Percentiles rank a stretch among this genome's conserved stretches.
Conservation (phyloP, 2,113 vertebrate genomes). For the Corythornis madagascariensis region DNA sequence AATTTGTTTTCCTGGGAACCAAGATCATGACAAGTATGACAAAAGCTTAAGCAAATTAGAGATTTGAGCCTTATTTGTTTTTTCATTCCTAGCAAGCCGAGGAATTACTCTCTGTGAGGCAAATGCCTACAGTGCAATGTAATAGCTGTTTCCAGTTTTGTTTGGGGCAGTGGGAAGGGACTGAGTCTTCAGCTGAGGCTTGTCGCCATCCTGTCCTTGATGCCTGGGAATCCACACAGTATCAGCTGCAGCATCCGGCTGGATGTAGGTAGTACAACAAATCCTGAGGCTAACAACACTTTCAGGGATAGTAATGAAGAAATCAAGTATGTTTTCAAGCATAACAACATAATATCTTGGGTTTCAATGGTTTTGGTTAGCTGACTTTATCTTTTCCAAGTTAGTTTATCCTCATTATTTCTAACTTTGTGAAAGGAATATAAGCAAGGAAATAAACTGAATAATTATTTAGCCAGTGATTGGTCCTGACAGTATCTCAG, state of each 20-base stretch:
- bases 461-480: neutral
- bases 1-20: neutral
- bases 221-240: neutral
- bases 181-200: neutral
- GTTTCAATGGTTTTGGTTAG: neutral
- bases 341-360: neutral
- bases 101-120: neutral
- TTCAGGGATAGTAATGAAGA: neutral
- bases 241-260: neutral
- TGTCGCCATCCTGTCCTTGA: neutral
- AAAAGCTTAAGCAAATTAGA: neutral
- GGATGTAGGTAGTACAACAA: neutral
- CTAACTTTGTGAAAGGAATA: neutral
- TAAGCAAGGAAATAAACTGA: neutral
- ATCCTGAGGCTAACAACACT: neutral
- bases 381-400: neutral
- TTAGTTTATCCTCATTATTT: neutral
- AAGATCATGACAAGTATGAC: neutral
- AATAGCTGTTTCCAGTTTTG: neutral
- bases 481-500: neutral
- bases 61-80: neutral
- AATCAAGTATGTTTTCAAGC: neutral
- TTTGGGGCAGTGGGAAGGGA: neutral
- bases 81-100: neutral
- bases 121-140: fast-evolving